phyloP scores from a whole-genome alignment of 2,888 invertebrate species.

The Zygaena filipendulae region DNA sequence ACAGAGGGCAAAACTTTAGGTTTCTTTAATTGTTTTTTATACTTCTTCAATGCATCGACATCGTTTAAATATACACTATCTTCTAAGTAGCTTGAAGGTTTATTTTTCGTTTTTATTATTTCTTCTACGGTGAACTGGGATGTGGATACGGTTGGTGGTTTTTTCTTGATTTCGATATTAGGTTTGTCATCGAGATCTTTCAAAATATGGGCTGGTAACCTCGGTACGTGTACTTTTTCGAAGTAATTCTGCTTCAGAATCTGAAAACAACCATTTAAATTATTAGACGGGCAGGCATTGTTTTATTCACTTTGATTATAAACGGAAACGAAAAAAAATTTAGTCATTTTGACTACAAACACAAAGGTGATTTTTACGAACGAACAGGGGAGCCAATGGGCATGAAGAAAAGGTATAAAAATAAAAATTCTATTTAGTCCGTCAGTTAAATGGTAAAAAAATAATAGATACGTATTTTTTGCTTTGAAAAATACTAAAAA shows the following conservation, averaged over 20 bases:
- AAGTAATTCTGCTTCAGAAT: slow-evolving; percentile 32
- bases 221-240: slow-evolving; percentile 35
- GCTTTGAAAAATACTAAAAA: too few relatives aligned
- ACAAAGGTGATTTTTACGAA: too few relatives aligned
- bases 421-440: too few relatives aligned
- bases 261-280: slow-evolving; percentile 30
- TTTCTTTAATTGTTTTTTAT: slow-evolving; percentile 26
- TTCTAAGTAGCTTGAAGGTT: slow-evolving; percentile 53
- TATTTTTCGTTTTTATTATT: slow-evolving; percentile 31
- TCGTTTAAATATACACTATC: slow-evolving; percentile 50
- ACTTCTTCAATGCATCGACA: slow-evolving; percentile 21
- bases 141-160: slow-evolving; percentile 33
- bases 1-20: slow-evolving; percentile 47
- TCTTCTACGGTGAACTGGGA: slow-evolving; percentile 43
- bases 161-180: slow-evolving; percentile 21
- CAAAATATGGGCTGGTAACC: slow-evolving; percentile 37
- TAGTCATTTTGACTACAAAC: too few relatives aligned
- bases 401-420: too few relatives aligned
- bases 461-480: too few relatives aligned
- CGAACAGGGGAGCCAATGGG: too few relatives aligned
- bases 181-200: slow-evolving; percentile 39
- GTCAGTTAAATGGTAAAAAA: too few relatives aligned
- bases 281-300: too few relatives aligned
- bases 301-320: too few relatives aligned
- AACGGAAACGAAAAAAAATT: too few relatives aligned